Percentiles rank a stretch among this genome's conserved stretches.
phyloP scores from a whole-genome alignment of 2,113 vertebrate genomes.

The Charina bottae region DNA sequence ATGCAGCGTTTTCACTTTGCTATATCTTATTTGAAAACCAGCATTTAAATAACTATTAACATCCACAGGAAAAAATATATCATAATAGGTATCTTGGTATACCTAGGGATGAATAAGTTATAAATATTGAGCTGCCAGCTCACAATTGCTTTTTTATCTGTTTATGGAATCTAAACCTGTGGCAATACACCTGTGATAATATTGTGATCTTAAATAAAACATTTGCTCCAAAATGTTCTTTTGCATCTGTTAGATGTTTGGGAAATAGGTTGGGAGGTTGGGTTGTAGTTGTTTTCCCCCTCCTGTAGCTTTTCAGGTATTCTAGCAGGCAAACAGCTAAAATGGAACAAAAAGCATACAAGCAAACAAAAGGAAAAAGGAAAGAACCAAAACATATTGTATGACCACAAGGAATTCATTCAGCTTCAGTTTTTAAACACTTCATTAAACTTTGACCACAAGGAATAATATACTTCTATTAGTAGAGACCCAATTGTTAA shows the following conservation, averaged over 20 bases:
- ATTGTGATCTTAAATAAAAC: neutral
- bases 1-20: neutral
- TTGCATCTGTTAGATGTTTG: neutral
- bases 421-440: neutral
- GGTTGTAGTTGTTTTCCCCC: neutral
- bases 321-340: neutral
- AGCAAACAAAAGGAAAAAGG: neutral
- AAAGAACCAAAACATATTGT: neutral
- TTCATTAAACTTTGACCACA: neutral
- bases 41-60: slow-evolving; percentile 18
- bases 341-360: neutral
- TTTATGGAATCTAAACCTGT: neutral
- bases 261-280: neutral
- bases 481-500: neutral
- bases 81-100: neutral
- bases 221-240: neutral
- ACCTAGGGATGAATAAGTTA: neutral
- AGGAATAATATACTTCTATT: neutral
- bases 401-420: neutral
- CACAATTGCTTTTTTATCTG: neutral
- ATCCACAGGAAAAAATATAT: neutral
- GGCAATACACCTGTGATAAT: slow-evolving; percentile 28
- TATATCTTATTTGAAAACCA: neutral
- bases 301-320: slow-evolving; percentile 3
- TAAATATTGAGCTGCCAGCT: slow-evolving; percentile 10